Evolutionary conservation across 2,113 vertebrate genomes (phyloP).

Genomic region (Catharus fuscescens): DNA sequence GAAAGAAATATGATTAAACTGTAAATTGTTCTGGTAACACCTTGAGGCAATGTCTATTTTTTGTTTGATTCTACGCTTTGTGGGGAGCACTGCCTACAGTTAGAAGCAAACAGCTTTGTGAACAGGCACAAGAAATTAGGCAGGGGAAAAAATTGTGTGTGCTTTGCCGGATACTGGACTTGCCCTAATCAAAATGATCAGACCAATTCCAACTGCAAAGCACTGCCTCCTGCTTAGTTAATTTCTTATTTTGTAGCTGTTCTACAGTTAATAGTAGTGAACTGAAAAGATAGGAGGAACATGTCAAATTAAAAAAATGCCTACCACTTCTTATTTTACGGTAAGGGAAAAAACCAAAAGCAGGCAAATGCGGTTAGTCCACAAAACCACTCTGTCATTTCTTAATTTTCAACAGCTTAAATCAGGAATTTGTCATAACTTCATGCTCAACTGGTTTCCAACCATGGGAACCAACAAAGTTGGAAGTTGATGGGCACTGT

Average conservation of each 20-base stretch:
- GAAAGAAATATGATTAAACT: neutral
- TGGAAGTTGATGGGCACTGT: neutral
- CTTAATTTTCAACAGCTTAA: constrained; percentile 13
- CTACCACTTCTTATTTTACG: neutral
- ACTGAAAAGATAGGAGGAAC: neutral
- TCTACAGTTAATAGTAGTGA: neutral
- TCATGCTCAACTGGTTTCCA: neutral
- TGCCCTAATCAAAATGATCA: neutral
- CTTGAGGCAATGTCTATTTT: neutral
- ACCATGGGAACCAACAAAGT: neutral
- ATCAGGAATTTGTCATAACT: neutral
- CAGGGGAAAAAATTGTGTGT: rapidly evolving
- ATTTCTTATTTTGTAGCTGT: neutral
- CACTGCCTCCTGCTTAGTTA: rapidly evolving
- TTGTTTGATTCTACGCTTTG: neutral
- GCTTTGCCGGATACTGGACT: neutral
- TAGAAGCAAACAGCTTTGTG: neutral
- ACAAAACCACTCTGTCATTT: neutral
- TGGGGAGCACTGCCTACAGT: neutral
- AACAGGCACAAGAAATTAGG: neutral
- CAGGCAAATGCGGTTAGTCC: neutral
- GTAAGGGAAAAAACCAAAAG: neutral
- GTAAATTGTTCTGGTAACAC: neutral
- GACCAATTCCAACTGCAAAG: neutral
- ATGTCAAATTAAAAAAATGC: neutral